Evolutionary conservation across 2,797 vertebrate genomes (phyloP).

Genomic region (Amblyraja radiata): DNA sequence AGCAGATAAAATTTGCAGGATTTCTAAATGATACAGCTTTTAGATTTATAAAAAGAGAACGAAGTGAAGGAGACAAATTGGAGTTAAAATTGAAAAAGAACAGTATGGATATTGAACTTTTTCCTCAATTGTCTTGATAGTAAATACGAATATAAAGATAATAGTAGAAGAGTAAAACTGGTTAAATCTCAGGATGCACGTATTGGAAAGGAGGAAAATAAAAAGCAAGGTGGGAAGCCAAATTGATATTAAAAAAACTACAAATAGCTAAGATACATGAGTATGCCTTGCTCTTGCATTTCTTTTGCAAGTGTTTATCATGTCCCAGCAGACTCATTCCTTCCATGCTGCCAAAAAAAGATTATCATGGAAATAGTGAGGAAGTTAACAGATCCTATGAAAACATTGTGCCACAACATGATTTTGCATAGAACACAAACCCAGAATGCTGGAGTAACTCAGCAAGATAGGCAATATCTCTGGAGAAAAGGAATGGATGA

Average conservation of each 20-base stretch:
- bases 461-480: too few species aligned
- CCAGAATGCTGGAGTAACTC: too few species aligned
- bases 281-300: not conserved
- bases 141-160: not conserved
- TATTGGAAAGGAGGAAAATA: not conserved
- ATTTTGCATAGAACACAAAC: not conserved
- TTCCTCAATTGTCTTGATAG: not conserved
- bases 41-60: not conserved
- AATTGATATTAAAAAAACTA: not conserved
- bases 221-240: too few species aligned
- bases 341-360: not conserved
- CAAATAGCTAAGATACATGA: too few species aligned
- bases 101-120: not conserved
- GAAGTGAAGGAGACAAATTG: not conserved
- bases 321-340: not conserved
- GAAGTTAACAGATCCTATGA: not conserved
- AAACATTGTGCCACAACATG: not conserved
- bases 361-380: not conserved
- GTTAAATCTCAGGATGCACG: not conserved
- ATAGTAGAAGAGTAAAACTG: not conserved
- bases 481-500: too few species aligned
- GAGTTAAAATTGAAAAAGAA: not conserved
- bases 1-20: not conserved
- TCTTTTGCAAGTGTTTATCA: not conserved
- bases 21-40: not conserved